phyloP scores from a whole-genome alignment of 2,113 vertebrate genomes.

The Rhinoptilus africanus region DNA sequence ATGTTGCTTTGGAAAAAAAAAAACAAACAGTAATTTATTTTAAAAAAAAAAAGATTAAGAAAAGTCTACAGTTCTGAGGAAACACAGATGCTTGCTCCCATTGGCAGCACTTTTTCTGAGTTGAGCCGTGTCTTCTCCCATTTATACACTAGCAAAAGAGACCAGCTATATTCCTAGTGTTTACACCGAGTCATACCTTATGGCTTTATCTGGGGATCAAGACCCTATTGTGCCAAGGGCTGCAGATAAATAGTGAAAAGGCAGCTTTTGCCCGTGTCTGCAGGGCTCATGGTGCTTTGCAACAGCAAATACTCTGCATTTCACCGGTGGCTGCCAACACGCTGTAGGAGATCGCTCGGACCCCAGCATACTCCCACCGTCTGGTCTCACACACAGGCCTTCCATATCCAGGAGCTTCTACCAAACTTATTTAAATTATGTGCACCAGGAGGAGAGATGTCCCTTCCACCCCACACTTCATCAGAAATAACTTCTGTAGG shows the following conservation, averaged over 20 bases:
- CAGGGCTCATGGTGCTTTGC: background rate
- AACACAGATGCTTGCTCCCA: background rate
- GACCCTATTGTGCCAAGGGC: background rate
- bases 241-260: background rate
- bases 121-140: background rate
- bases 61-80: background rate
- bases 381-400: background rate
- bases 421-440: background rate
- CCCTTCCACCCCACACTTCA: background rate
- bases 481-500: background rate
- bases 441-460: background rate
- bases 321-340: rapidly evolving
- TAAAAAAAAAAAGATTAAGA: background rate
- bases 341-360: rapidly evolving
- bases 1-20: background rate
- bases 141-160: background rate
- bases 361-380: rapidly evolving
- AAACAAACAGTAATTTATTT: background rate
- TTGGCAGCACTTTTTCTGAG: background rate
- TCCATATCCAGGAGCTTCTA: background rate
- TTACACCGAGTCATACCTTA: background rate
- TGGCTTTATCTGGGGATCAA: background rate
- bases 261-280: rapidly evolving
- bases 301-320: background rate
- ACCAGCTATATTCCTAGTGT: rapidly evolving